Base-by-base conservation (phyloP, 1,140 invertebrate genomes). In the Mycetomoellerius zeteki region DNA sequence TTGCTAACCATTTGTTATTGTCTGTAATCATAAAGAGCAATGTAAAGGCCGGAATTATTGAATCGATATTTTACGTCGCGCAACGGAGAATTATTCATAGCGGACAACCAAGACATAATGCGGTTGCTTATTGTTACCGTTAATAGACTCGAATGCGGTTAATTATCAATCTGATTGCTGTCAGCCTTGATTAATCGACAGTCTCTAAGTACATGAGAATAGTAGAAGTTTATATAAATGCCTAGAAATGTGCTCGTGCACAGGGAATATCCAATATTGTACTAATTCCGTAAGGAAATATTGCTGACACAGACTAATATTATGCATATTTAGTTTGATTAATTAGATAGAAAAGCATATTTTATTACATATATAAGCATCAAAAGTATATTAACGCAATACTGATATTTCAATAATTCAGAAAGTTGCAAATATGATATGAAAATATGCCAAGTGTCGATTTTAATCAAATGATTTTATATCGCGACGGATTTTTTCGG, bases 51-150 rank as follows among this genome's bases (percentile, higher is more conserved):
- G 65, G 33, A 58, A 27, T 82, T 84, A 73, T 19, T 7, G 67
- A 50, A 84, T 75, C 80, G 54, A 84, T 84, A 75, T 73, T 84
- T 73, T 84, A 84, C 19, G 69, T 62, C 80, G 69, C 19, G 37
- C 24, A 47, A 75, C n/a, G 12, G 21, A 81, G 47, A 10, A 54
- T 27, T 75, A n/a, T 14, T 84, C n/a, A 27, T 73, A 47, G 19
- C 67, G 16, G 27, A 72, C 33, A 47, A 3, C 19, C 2, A 58
- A 52, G 52, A 73, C 30, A 75, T 60, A 30, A 84, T 43, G 12
- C 27, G 5, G 69, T 37, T 30, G 52, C 80, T 84, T 50, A 50
- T 60, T 84, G 54, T 84, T 72, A 60, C 37, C 16, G 30, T 72
- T 56, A 82, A 80, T 67, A 72, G 54, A 84, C 54, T 84, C 27